Conservation (phyloP, 2,113 vertebrate species). For the Jaculus jaculus region DNA sequence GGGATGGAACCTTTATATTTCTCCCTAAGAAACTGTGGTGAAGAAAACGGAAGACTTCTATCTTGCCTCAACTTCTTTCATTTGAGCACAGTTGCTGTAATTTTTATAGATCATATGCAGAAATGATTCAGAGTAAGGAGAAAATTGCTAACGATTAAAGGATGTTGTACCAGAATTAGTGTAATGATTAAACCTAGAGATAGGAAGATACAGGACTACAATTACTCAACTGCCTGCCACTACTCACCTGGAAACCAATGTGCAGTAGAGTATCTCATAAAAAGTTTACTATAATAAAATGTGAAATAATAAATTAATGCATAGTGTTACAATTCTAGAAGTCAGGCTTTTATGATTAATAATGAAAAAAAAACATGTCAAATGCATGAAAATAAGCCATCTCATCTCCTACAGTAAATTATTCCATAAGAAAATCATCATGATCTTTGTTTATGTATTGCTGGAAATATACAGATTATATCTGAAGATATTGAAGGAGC, state of each 20-base stretch:
- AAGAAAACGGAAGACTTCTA: not conserved
- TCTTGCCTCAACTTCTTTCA: not conserved
- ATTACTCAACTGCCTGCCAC: not conserved
- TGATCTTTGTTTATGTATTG: not conserved
- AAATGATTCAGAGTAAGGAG: not conserved
- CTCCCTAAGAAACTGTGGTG: accelerated
- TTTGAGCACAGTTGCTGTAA: not conserved
- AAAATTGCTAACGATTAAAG: not conserved
- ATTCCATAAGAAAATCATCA: not conserved
- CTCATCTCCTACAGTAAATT: too few relatives aligned
- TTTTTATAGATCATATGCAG: not conserved
- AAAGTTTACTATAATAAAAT: not conserved
- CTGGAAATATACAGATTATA: not conserved
- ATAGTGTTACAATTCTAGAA: not conserved
- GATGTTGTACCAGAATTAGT: not conserved
- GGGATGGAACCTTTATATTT: too few relatives aligned
- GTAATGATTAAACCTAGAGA: not conserved
- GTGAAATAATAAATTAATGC: not conserved
- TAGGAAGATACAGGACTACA: not conserved
- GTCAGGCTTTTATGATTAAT: not conserved
- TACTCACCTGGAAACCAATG: not conserved
- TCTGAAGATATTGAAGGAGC: not conserved
- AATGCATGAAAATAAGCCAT: not conserved
- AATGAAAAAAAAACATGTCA: too few relatives aligned
- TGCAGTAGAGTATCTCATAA: not conserved